These are phyloP conservation scores for Lamellibrachia columna DNA, from an alignment of 2,888 invertebrate genomes.

Conservation along the genomic window DNA sequence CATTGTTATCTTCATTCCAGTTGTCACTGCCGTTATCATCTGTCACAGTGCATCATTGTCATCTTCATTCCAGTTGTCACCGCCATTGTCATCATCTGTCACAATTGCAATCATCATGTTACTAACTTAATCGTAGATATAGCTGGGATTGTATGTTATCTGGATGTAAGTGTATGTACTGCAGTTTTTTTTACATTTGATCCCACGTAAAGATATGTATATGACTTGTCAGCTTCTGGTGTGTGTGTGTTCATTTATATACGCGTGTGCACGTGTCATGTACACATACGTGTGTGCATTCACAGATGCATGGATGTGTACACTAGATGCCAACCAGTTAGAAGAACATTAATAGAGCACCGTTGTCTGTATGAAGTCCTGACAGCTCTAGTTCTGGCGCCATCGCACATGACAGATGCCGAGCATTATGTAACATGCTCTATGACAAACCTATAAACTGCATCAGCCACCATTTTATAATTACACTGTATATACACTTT, in stretches of 20 bases:
- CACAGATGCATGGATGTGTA: not conserved
- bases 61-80: not conserved
- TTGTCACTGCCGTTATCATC: not conserved
- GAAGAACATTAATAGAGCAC: not conserved
- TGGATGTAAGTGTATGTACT: not conserved
- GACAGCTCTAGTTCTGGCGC: not conserved
- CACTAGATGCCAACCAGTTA: not conserved
- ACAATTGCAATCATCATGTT: not conserved
- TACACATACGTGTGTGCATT: not conserved
- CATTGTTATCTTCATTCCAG: not conserved
- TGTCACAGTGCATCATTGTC: not conserved
- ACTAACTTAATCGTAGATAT: slow-evolving; percentile 12
- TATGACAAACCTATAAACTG: not conserved
- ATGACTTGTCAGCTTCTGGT: not conserved
- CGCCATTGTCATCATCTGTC: not conserved
- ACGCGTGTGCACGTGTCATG: not conserved
- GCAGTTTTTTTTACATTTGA: not conserved
- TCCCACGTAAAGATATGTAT: not conserved
- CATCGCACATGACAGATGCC: not conserved
- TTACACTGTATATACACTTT: not conserved
- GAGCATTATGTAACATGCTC: not conserved
- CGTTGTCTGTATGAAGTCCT: not conserved
- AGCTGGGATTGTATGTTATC: not conserved
- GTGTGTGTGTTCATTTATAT: not conserved
- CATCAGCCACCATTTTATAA: not conserved